phyloP scores from a whole-genome alignment of 2,113 vertebrate species.

The Dipodomys ordii region DNA sequence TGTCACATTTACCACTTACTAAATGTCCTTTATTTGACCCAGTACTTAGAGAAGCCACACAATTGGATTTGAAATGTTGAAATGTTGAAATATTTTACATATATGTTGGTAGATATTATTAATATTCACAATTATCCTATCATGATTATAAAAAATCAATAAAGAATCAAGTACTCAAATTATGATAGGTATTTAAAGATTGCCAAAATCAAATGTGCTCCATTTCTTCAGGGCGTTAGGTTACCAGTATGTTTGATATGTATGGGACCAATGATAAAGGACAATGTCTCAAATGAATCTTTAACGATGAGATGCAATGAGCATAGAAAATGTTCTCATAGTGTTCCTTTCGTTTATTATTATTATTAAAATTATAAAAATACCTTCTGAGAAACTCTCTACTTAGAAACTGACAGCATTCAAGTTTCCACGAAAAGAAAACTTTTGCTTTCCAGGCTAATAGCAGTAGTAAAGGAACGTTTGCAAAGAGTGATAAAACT shows the following conservation, averaged over 20 bases:
- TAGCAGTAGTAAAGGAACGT: background rate
- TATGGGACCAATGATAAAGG: background rate
- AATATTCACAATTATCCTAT: background rate
- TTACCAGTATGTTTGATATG: background rate
- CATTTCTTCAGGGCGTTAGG: background rate
- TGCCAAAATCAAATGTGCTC: background rate
- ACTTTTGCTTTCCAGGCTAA: background rate
- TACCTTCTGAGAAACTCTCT: background rate
- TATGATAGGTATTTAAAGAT: background rate
- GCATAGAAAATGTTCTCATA: too few species aligned
- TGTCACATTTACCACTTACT: background rate
- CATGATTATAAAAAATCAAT: background rate
- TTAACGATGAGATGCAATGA: too few species aligned
- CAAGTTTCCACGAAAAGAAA: background rate
- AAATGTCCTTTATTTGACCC: background rate
- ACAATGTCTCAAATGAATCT: too few species aligned
- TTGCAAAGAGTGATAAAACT: background rate
- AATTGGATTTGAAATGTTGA: background rate
- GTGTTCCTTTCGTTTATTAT: too few species aligned
- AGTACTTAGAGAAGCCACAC: background rate
- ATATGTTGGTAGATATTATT: background rate
- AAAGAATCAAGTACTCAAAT: background rate
- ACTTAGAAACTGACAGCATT: background rate
- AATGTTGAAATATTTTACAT: background rate
- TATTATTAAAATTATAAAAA: too few species aligned